phyloP scores from a whole-genome alignment of 2,113 vertebrate species.

The Lucifuga dentata region DNA sequence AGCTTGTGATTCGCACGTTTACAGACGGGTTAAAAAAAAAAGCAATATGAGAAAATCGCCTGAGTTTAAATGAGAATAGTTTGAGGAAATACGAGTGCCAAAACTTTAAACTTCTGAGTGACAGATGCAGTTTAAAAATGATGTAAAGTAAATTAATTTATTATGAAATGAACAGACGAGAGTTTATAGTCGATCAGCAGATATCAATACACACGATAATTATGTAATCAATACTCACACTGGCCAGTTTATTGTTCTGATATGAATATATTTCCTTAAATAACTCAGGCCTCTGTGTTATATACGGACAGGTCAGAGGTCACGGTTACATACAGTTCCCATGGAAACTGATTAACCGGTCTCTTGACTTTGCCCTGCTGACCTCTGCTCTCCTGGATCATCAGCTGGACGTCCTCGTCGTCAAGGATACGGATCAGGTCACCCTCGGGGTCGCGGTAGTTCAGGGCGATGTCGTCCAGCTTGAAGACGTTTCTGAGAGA shows the following conservation, averaged over 20 bases:
- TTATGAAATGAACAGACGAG: no score
- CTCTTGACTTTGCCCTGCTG: conserved; percentile 72
- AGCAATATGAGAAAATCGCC: no score
- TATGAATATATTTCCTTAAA: not conserved
- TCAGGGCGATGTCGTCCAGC: conserved; percentile 85
- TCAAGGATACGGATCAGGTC: conserved; percentile 91
- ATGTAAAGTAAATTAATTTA: no score
- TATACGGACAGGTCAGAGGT: conserved; percentile 87
- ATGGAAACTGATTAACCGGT: conserved; percentile 87
- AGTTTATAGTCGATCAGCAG: no score
- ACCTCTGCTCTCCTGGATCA: conserved; percentile 82
- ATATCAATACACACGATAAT: no score
- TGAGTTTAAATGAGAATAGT: no score
- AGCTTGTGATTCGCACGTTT: no score
- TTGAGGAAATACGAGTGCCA: no score
- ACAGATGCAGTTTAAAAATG: no score
- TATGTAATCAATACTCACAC: no score
- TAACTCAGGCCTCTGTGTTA: conserved; percentile 73
- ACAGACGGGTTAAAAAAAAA: no score
- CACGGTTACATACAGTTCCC: conserved; percentile 90
- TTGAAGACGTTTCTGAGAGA: conserved; percentile 86
- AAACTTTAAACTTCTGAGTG: no score
- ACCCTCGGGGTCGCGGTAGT: conserved; percentile 89
- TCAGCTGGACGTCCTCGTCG: conserved; percentile 88
- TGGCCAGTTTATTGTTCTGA: conserved; percentile 6